phyloP scores from a whole-genome alignment of 2,113 vertebrate species.

The Peucedramus taeniatus region DNA sequence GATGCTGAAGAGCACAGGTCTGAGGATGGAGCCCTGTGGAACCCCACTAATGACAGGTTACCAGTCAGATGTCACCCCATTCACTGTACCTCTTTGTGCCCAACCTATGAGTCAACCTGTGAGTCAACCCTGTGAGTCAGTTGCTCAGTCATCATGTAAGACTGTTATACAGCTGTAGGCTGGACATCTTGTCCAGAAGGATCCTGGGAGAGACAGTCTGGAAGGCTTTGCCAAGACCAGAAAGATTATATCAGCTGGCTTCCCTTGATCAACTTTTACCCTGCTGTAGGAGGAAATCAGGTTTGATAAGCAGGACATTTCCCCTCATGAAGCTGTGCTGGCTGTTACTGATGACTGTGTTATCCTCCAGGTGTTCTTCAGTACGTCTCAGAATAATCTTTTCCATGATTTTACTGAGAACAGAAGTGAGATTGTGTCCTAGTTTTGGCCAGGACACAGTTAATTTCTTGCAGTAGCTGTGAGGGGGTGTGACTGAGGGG shows the following conservation, averaged over 20 bases:
- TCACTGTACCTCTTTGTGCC: not conserved
- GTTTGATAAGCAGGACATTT: not conserved
- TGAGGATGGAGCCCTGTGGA: not conserved
- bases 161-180: not conserved
- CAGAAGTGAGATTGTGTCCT: not conserved
- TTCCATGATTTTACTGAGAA: not conserved
- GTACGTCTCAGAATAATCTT: not conserved
- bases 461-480: not conserved
- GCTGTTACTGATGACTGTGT: too few species aligned
- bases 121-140: too few species aligned
- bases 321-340: not conserved
- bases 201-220: not conserved
- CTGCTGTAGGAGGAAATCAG: not conserved
- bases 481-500: not conserved
- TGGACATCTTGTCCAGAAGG: not conserved
- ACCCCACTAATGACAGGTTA: not conserved
- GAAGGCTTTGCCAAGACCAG: not conserved
- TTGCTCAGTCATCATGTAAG: not conserved
- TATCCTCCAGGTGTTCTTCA: not conserved
- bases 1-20: not conserved
- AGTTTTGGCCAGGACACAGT: not conserved
- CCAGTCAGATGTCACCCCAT: not conserved
- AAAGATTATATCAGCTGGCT: not conserved
- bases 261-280: not conserved
- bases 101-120: too few species aligned